Base-by-base conservation (phyloP, 2,797 vertebrate species). In the Syndactyla subalaris region DNA sequence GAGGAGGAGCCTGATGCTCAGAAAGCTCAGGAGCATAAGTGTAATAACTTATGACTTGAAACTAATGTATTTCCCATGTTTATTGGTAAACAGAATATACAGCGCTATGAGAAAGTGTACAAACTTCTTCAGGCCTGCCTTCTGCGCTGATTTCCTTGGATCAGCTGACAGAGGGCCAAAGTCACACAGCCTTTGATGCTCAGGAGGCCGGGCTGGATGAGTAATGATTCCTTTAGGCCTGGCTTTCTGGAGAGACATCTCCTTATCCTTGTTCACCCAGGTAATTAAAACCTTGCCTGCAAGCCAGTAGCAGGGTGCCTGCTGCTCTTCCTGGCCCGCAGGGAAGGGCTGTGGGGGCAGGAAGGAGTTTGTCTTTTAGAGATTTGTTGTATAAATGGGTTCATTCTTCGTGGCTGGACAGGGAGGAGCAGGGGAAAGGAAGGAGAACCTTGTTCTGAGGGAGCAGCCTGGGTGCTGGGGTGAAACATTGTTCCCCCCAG, bases 241-340 rank as follows among this genome's bases (percentile, higher is more conserved):
- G 36, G 29, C 54, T 71, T 88, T 55, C 68, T 79, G 84, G 24
- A 55, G 24, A 55, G 94, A 12, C 19, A n/a, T 5, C 68, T 89
- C 71, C 78, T 75, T 61, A 9, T 61, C 63, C 52, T 88, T 26
- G 3, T 84, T 89, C 73, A 41, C 29, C 48, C 68, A 58, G 32
- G 41, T 8, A 41, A 61, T 77, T 83, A 85, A 75, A 91, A 36
- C 67, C 63, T 57, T 67, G 52, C 92, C 89, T 85, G 72, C 26
- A 2, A 55, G 74, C 51, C 3, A 4, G 4, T 70, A 87, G 89
- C 71, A 20, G 30, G 67, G 14, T 55, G 81, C 75, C 95, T 45
- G 63, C 80, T 87, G 88, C 72, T 91, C 59, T 66, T 80, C 41
- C 74, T n/a, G 39, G 59, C 89, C 88, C 11, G 8, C 4, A 39